phyloP scores from a whole-genome alignment of 2,888 invertebrate species.

The Steromphala cineraria region DNA sequence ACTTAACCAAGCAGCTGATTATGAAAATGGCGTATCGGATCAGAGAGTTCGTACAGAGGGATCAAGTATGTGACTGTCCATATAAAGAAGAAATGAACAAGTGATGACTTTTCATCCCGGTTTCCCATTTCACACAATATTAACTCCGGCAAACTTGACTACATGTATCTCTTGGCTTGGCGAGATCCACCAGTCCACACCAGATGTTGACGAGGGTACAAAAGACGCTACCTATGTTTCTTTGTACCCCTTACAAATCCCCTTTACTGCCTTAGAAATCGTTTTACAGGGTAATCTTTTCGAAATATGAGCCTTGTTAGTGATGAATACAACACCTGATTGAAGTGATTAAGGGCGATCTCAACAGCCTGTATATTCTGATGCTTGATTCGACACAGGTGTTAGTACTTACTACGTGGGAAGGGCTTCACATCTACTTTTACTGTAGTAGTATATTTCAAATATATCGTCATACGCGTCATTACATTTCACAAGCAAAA shows the following conservation, averaged over 20 bases:
- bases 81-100: constrained; percentile 5
- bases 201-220: neutral
- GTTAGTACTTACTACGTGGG: no score
- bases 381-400: no score
- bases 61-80: constrained; percentile 6
- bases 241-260: neutral
- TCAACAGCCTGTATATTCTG: no score
- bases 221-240: neutral
- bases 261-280: neutral
- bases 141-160: neutral
- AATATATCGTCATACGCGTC: no score
- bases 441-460: no score
- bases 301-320: neutral
- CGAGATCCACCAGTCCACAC: neutral
- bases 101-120: neutral
- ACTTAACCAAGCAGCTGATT: constrained; percentile 14
- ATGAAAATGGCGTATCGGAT: constrained; percentile 6
- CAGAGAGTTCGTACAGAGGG: neutral
- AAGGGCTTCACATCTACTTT: no score
- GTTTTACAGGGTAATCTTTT: neutral
- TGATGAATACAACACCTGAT: neutral
- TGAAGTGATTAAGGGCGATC: neutral
- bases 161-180: neutral
- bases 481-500: no score
- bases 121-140: neutral